Evolutionary conservation across 2,888 invertebrate genomes (phyloP).

Genomic region (Odontothrips loti): DNA sequence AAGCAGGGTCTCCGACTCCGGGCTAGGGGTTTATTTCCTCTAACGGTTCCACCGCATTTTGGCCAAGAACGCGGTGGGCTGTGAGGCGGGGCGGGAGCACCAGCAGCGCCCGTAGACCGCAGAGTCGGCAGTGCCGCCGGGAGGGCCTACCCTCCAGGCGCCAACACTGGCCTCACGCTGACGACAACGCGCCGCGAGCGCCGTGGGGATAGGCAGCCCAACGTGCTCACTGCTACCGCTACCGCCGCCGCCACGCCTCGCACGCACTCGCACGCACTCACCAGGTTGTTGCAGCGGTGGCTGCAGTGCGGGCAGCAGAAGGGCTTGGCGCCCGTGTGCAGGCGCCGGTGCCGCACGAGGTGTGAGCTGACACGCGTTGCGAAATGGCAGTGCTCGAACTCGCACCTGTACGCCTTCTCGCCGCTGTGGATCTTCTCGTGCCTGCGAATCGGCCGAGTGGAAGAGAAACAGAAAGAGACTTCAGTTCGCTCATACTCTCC

Average conservation of each 20-base stretch:
- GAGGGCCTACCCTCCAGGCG: too few species aligned
- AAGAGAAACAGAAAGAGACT: not conserved
- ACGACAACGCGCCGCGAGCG: too few species aligned
- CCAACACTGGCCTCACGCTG: too few species aligned
- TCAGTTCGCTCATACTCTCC: too few species aligned
- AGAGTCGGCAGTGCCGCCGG: too few species aligned
- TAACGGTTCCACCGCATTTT: too few species aligned
- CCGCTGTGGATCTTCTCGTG: conserved; percentile 36
- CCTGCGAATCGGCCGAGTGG: not conserved
- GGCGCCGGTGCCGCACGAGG: conserved; percentile 70
- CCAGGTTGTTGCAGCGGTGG: conserved; percentile 72
- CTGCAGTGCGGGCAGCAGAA: conserved; percentile 80
- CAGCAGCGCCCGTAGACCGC: too few species aligned
- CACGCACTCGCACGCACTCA: conserved; percentile 46
- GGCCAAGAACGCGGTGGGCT: not conserved
- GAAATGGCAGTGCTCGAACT: conserved; percentile 62
- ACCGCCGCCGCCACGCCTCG: too few species aligned
- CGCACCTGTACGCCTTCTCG: conserved; percentile 44
- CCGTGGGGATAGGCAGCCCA: not conserved
- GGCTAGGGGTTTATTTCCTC: too few species aligned
- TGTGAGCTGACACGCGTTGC: conserved; percentile 62
- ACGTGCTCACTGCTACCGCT: not conserved
- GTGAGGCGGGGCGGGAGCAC: conserved; percentile 29
- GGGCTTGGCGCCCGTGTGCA: conserved; percentile 78
- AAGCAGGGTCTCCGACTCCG: too few species aligned